Conservation (phyloP, 2,888 invertebrate genomes). For the Kryphioiulus occultus region DNA sequence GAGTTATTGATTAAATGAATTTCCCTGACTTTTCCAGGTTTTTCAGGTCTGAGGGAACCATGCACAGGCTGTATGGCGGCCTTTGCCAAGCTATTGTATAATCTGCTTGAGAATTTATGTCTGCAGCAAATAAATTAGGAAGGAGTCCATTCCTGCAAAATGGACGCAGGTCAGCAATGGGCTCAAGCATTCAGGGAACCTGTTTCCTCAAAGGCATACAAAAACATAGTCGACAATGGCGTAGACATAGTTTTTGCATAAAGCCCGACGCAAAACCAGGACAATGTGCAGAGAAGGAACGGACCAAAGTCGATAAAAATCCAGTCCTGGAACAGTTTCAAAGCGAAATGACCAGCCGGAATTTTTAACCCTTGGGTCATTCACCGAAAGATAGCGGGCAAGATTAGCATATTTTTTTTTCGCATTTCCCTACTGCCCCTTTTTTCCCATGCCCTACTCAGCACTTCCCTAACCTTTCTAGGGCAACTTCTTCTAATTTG, state of each 20-base stretch:
- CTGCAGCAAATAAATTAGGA: not conserved
- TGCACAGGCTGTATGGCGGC: too few relatives aligned
- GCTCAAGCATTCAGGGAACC: not conserved
- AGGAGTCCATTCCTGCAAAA: not conserved
- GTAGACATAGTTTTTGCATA: conserved; percentile 27
- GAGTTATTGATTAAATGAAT: too few relatives aligned
- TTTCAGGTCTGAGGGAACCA: too few relatives aligned
- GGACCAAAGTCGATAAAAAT: conserved; percentile 32
- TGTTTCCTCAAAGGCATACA: not conserved
- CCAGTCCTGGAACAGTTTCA: not conserved
- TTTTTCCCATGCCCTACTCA: conserved; percentile 33
- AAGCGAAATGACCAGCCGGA: not conserved
- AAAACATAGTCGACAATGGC: not conserved
- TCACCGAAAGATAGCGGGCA: not conserved
- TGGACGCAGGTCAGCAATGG: conserved; percentile 10
- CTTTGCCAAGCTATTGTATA: too few relatives aligned
- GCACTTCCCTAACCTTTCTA: not conserved
- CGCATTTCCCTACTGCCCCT: not conserved
- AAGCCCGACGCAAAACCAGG: not conserved
- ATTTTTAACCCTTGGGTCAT: conserved; percentile 24
- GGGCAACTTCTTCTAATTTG: not conserved
- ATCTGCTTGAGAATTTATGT: not conserved
- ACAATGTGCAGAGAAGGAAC: not conserved
- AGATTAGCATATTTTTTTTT: conserved; percentile 22
- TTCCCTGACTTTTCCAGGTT: too few relatives aligned